These are phyloP conservation scores for Acholoe squamosa DNA, from an alignment of 2,888 invertebrate species.

Conservation along the genomic window DNA sequence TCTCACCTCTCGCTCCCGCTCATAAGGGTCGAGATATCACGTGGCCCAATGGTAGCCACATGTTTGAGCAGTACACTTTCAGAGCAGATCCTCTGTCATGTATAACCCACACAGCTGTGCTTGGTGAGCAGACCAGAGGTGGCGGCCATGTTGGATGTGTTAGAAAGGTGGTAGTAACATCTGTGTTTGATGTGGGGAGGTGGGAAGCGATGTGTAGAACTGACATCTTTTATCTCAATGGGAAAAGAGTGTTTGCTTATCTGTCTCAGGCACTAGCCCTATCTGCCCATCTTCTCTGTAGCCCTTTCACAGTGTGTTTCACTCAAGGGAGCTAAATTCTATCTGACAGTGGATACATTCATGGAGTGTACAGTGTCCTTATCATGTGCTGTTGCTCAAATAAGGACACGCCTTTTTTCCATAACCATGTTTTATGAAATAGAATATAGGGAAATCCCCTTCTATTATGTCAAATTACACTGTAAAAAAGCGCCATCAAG, in stretches of 20 bases:
- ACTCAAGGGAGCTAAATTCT: too few relatives aligned
- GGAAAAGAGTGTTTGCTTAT: neutral
- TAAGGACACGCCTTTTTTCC: too few relatives aligned
- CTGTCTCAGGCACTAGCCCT: neutral
- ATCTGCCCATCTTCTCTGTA: neutral
- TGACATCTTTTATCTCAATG: neutral
- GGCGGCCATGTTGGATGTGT: neutral
- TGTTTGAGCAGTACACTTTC: neutral
- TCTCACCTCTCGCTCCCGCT: neutral
- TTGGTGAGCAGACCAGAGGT: neutral
- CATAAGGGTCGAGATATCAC: neutral
- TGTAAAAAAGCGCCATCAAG: too few relatives aligned
- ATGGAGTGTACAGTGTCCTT: too few relatives aligned
- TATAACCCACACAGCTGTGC: neutral
- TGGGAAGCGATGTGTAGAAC: neutral
- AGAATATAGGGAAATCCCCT: too few relatives aligned
- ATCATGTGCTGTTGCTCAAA: too few relatives aligned
- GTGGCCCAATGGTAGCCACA: neutral
- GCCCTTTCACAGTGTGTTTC: too few relatives aligned
- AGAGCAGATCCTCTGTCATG: neutral
- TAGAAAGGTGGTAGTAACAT: neutral
- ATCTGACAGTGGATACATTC: too few relatives aligned
- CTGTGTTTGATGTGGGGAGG: neutral
- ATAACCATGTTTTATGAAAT: too few relatives aligned
- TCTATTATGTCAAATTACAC: too few relatives aligned